phyloP scores from a whole-genome alignment of 2,797 vertebrate genomes.

The Allenopithecus nigroviridis region DNA sequence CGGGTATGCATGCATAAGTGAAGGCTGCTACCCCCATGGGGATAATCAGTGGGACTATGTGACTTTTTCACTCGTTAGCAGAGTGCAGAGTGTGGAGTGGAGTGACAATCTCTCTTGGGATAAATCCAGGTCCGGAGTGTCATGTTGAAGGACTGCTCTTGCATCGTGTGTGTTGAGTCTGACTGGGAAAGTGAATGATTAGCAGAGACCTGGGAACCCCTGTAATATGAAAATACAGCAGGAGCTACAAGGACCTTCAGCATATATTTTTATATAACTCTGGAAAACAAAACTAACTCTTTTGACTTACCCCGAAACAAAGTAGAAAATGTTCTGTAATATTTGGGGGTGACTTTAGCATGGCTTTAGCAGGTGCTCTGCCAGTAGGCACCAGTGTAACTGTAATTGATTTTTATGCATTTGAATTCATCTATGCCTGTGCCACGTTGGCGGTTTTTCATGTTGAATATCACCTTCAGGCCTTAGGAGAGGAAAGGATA shows the following conservation, averaged over 20 bases:
- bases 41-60: background rate
- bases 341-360: background rate
- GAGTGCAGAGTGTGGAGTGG: no score
- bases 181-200: background rate
- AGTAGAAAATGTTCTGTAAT: background rate
- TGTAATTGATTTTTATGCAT: background rate
- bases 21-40: accelerated
- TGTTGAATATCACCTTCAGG: background rate
- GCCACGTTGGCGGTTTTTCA: background rate
- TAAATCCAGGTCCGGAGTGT: background rate
- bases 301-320: background rate
- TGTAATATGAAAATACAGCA: background rate
- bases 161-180: background rate
- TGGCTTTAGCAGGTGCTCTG: background rate
- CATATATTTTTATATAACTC: background rate
- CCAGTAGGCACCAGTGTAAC: background rate
- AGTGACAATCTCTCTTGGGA: background rate
- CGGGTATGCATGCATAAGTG: accelerated
- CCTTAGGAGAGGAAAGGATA: background rate
- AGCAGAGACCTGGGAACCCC: background rate
- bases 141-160: background rate
- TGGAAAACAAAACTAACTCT: background rate
- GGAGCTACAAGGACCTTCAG: background rate
- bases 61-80: background rate
- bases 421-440: background rate